These are phyloP conservation scores for Oscheius sp. DNA, from an alignment of 2,888 invertebrate species.

Conservation along the genomic window DNA sequence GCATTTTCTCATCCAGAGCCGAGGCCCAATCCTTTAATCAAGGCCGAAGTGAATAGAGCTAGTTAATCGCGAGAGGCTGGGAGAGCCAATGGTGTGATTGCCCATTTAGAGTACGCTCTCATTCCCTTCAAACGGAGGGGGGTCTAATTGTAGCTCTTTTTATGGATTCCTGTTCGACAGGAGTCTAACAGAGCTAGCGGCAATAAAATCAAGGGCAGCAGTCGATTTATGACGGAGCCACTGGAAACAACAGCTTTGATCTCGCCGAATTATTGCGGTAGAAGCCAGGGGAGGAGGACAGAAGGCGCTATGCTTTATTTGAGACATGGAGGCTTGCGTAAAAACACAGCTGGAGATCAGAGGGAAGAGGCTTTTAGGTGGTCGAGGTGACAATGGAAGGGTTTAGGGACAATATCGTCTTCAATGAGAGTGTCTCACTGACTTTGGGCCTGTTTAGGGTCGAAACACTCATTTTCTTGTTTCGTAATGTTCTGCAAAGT, in stretches of 20 bases:
- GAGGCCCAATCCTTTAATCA: background rate
- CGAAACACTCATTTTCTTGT: too few species aligned
- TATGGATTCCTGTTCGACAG: conserved; percentile 4
- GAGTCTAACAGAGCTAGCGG: background rate
- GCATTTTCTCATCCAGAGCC: too few species aligned
- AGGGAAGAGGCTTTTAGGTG: too few species aligned
- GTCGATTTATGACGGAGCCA: conserved; percentile 1
- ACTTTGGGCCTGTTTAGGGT: too few species aligned
- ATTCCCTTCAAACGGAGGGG: background rate
- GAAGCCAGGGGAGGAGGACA: background rate
- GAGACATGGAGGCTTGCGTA: background rate
- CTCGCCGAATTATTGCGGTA: conserved; percentile 21
- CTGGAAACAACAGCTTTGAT: background rate
- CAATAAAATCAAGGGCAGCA: conserved; percentile 1
- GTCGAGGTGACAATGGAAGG: background rate
- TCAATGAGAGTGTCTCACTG: too few species aligned
- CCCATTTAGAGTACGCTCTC: conserved; percentile 12
- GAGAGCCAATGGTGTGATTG: conserved; percentile 23
- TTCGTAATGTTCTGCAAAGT: too few species aligned
- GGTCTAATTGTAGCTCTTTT: background rate
- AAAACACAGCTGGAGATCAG: conserved; percentile 1
- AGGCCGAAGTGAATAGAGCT: conserved; percentile 25
- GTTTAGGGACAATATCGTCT: too few species aligned
- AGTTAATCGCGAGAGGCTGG: conserved; percentile 19
- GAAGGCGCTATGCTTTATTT: background rate